Conservation (phyloP, 1,140 invertebrate genomes). For the Heliconius melpomene region DNA sequence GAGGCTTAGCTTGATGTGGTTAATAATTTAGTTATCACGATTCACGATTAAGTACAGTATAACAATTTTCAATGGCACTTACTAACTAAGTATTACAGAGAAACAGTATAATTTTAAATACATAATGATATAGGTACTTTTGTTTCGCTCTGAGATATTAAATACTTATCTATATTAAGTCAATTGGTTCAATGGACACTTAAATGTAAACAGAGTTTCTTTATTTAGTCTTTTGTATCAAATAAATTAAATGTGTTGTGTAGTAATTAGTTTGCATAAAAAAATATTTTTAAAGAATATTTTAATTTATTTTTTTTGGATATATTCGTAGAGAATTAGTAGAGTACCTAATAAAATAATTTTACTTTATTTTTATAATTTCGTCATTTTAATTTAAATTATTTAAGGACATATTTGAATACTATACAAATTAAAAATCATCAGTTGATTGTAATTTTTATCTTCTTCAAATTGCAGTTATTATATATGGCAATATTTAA, state of each 20-base stretch:
- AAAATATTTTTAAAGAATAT: no score
- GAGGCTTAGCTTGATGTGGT: no score
- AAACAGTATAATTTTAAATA: not conserved
- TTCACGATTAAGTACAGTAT: no score
- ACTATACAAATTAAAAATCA: not conserved
- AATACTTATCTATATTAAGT: not conserved
- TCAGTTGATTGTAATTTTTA: not conserved
- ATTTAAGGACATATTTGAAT: no score
- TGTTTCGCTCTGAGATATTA: not conserved
- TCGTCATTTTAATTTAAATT: no score
- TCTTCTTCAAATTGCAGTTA: not conserved
- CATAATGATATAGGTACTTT: not conserved
- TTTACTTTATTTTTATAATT: no score
- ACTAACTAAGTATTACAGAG: not conserved
- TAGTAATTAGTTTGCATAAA: no score
- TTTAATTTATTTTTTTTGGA: no score
- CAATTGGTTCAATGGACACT: not conserved
- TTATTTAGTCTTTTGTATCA: not conserved
- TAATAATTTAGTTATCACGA: no score
- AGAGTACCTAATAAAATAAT: no score
- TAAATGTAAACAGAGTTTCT: not conserved
- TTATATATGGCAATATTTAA: slow-evolving; percentile 14
- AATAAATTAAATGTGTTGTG: not conserved
- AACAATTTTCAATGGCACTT: not conserved
- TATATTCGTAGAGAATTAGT: no score